Evolutionary conservation across 2,797 vertebrate genomes (phyloP).

Genomic region (Sciurus carolinensis): DNA sequence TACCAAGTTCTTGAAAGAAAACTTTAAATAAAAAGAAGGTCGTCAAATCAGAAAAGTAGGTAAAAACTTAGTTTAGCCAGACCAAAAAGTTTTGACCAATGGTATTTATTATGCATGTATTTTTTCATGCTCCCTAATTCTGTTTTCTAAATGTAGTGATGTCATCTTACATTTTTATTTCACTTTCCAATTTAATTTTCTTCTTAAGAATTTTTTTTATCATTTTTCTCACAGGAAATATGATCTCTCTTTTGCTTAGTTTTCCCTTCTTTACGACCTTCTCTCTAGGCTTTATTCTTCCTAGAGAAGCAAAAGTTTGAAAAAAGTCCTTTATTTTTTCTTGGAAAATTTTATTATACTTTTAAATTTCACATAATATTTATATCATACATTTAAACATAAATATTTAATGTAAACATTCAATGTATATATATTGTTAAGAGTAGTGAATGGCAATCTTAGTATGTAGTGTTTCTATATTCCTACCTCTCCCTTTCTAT

Average conservation of each 20-base stretch:
- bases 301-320: neutral
- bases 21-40: conserved; percentile 8
- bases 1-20: neutral
- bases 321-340: neutral
- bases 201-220: neutral
- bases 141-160: neutral
- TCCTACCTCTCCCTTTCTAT: neutral
- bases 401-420: neutral
- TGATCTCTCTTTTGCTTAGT: neutral
- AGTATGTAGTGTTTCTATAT: neutral
- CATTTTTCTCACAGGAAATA: neutral
- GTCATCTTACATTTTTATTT: conserved; percentile 29
- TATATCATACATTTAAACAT: no score
- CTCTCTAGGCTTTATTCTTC: neutral
- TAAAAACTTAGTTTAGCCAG: neutral
- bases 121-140: conserved; percentile 24
- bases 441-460: neutral
- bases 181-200: conserved; percentile 34
- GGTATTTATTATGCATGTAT: neutral
- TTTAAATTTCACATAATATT: neutral
- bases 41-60: conserved; percentile 17
- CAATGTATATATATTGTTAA: neutral
- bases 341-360: neutral
- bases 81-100: neutral
- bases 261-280: neutral